Evolutionary conservation across 2,888 invertebrate species (phyloP), one percentile per base, ranked within the genome.

Genomic region (Agonopterix arenella): DNA sequence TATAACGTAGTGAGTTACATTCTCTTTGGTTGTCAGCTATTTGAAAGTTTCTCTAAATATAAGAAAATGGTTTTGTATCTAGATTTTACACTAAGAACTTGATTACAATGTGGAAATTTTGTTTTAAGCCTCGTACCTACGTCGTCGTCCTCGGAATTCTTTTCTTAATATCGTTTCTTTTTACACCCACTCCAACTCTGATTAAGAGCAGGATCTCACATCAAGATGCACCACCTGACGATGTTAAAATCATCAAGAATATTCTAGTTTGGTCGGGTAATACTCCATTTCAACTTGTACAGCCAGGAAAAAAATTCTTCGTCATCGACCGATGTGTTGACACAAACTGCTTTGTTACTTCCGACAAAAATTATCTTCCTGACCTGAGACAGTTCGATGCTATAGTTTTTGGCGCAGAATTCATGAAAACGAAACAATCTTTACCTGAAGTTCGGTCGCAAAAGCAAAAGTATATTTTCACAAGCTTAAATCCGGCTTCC

Each of bases 361-460:
- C 51, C 7, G 49, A 64, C 40, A 51, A 36, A 7, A 11, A 46
- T 4, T 57, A 52, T 11, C 37, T 51, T 3, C 48, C 53, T 52
- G 7, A 57, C 49, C 38, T 70, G 68, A 11, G 11, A 9, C 37
- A 71, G 69, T 46, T 70, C 66, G 68, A 69, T 68, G 4, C 67
- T 66, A 67, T 70, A 47, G 44, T 68, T 40, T 40, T 40, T 40
- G n/a, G 40, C n/a, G 9, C 40, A 10, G 9, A 40, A n/a, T n/a
- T 9, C 9, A 40, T 9, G 40, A 5, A 40, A 40, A 40, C n/a
- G 40, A n/a, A n/a, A n/a, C 40, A 9, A 40, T n/a, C 3, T 40
- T 40, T 40, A n/a, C 40, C 40, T 9, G n/a, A 40, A n/a, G n/a
- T 9, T 40, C 9, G 48, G n/a, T 53, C 57, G 0, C 45, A 50